Conservation (phyloP, 2,113 vertebrate genomes). For the Sceloporus tristichus region DNA sequence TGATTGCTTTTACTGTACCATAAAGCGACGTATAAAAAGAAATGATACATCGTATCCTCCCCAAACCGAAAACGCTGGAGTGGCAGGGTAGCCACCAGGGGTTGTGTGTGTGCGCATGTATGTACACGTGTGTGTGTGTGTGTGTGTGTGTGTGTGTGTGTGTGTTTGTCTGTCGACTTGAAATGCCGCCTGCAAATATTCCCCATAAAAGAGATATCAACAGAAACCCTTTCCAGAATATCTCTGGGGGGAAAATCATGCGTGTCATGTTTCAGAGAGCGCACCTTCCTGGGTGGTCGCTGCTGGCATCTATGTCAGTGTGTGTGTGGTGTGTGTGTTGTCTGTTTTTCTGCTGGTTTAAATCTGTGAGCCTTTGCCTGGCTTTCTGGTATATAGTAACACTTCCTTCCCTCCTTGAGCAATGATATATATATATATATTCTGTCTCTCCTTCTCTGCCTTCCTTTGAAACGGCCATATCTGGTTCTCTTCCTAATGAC, state of each 20-base stretch:
- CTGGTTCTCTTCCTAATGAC: constrained; percentile 48
- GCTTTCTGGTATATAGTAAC: constrained; percentile 27
- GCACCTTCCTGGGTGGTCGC: constrained; percentile 74
- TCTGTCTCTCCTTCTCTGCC: not conserved
- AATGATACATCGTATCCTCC: constrained; percentile 24
- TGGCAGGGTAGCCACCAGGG: not conserved
- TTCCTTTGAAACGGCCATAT: constrained; percentile 23
- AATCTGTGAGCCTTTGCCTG: constrained; percentile 3
- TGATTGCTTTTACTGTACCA: constrained; percentile 32
- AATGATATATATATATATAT: too few relatives aligned
- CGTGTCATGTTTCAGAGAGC: not conserved
- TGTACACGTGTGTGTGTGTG: too few relatives aligned
- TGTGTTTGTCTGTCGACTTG: not conserved
- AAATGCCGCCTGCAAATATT: not conserved
- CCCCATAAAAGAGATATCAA: constrained; percentile 21
- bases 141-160: too few relatives aligned
- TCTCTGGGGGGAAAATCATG: not conserved
- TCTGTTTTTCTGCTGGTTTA: constrained; percentile 3
- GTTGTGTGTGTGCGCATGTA: too few relatives aligned
- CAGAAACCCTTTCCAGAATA: not conserved
- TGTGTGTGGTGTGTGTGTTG: constrained; percentile 51
- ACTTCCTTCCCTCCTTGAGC: constrained; percentile 6
- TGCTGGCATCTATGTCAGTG: constrained; percentile 60
- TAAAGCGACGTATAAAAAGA: not conserved
- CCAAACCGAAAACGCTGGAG: not conserved